These are phyloP conservation scores for Ganaspis brasiliensis DNA, from an alignment of 2,888 invertebrate genomes.

Conservation along the genomic window DNA sequence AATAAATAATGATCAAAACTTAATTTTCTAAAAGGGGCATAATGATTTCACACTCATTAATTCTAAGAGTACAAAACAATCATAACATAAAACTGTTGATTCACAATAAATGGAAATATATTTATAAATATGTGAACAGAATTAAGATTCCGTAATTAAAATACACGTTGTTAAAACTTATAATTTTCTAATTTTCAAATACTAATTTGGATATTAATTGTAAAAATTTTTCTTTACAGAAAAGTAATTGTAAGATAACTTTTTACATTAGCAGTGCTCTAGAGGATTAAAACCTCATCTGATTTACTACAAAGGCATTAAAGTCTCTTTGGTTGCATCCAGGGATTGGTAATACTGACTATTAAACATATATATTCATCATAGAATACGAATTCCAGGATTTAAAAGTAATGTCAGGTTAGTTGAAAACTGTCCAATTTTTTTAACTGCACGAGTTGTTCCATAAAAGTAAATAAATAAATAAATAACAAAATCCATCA, in stretches of 20 bases:
- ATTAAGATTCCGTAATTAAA: not conserved
- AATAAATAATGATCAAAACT: too few relatives aligned
- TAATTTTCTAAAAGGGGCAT: too few relatives aligned
- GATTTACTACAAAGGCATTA: slow-evolving; percentile 16
- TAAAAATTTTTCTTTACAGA: slow-evolving; percentile 3
- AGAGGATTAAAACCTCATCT: not conserved
- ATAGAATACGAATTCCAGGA: not conserved
- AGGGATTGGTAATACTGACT: slow-evolving; percentile 21
- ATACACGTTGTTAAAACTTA: not conserved
- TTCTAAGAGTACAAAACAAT: too few relatives aligned
- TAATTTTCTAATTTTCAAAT: not conserved
- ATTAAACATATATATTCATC: not conserved
- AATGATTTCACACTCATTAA: too few relatives aligned
- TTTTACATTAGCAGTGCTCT: slow-evolving; percentile 23
- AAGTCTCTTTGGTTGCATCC: slow-evolving; percentile 1
- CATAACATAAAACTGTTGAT: too few relatives aligned
- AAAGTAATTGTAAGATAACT: not conserved
- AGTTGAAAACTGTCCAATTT: not conserved
- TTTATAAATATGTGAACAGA: too few relatives aligned
- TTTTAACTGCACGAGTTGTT: too few relatives aligned
- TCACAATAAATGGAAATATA: too few relatives aligned
- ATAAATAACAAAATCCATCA: too few relatives aligned
- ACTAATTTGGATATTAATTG: slow-evolving; percentile 10
- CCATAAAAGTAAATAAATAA: too few relatives aligned
- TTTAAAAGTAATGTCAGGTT: not conserved